phyloP scores from a whole-genome alignment of 2,113 vertebrate genomes.

The Pycnonotus jocosus region DNA sequence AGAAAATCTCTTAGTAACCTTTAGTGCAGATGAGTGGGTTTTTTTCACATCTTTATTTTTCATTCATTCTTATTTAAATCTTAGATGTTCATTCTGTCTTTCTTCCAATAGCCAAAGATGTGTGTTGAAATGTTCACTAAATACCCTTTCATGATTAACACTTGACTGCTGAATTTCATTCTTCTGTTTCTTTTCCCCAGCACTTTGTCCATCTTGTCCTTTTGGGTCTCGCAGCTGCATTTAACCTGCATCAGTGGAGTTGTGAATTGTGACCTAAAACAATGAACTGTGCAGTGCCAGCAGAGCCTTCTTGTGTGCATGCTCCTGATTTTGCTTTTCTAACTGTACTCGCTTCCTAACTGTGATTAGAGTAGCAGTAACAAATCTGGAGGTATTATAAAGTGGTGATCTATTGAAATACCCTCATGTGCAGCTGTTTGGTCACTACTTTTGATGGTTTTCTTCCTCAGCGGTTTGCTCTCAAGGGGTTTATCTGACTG shows the following conservation, averaged over 20 bases:
- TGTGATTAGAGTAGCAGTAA: not conserved
- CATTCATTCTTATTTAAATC: not conserved
- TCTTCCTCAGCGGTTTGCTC: not conserved
- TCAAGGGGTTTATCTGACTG: not conserved
- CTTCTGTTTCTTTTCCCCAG: not conserved
- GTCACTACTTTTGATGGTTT: not conserved
- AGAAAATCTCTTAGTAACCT: not conserved
- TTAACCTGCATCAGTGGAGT: not conserved
- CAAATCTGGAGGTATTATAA: not conserved
- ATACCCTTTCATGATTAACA: not conserved
- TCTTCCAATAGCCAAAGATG: not conserved
- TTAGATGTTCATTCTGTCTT: not conserved
- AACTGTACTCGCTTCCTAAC: not conserved
- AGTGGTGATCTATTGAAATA: not conserved
- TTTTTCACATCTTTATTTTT: not conserved
- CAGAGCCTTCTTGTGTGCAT: not conserved
- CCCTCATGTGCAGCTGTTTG: fast-evolving
- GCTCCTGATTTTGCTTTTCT: not conserved
- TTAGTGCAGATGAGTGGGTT: not conserved
- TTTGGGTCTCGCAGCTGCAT: not conserved
- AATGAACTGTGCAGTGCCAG: not conserved
- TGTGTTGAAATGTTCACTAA: not conserved
- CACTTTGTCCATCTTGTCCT: not conserved
- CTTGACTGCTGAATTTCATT: not conserved
- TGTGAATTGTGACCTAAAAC: not conserved